A percentile compares a stretch with the other conserved stretches of the same genome.
Conservation (phyloP, 2,888 invertebrate species). For the Auanema freiburgensis region DNA sequence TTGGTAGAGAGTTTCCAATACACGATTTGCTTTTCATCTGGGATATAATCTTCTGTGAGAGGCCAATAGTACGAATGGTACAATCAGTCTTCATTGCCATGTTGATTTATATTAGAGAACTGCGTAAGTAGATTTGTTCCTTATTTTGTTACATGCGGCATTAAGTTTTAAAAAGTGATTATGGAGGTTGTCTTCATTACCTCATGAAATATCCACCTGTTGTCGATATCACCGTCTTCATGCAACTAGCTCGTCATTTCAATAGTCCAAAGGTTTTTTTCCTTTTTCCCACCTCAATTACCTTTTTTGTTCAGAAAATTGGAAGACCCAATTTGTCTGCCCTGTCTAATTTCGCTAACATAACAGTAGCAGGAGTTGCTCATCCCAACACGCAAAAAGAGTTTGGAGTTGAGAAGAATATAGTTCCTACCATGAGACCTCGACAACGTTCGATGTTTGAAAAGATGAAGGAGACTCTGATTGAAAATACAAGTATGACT, state of each 20-base stretch:
- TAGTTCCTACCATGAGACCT: slow-evolving; percentile 7
- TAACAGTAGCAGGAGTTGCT: slow-evolving; percentile 51
- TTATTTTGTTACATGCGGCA: not conserved
- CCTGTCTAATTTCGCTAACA: slow-evolving; percentile 42
- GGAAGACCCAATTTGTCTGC: slow-evolving; percentile 57
- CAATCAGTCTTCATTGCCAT: slow-evolving; percentile 79
- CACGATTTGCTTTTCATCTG: slow-evolving; percentile 78
- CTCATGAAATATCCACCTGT: slow-evolving; percentile 75
- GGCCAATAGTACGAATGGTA: slow-evolving; percentile 68
- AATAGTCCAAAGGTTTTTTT: slow-evolving; percentile 68
- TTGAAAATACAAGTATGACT: slow-evolving; percentile 9
- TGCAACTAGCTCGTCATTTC: slow-evolving; percentile 72
- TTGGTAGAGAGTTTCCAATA: slow-evolving; percentile 81
- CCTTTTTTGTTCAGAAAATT: slow-evolving; percentile 64
- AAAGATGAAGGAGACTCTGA: slow-evolving; percentile 9
- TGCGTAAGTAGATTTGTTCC: slow-evolving; percentile 70
- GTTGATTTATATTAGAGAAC: slow-evolving; percentile 75
- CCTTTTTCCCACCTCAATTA: not conserved
- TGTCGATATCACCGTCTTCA: slow-evolving; percentile 72
- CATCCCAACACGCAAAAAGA: slow-evolving; percentile 45
- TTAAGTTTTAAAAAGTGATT: slow-evolving; percentile 65
- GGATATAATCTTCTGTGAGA: slow-evolving; percentile 82
- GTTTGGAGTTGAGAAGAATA: slow-evolving; percentile 6
- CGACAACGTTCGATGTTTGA: slow-evolving; percentile 10
- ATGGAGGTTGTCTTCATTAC: slow-evolving; percentile 73